Conservation (phyloP, 2,888 invertebrate genomes). For the Podotricha telesiphe region DNA sequence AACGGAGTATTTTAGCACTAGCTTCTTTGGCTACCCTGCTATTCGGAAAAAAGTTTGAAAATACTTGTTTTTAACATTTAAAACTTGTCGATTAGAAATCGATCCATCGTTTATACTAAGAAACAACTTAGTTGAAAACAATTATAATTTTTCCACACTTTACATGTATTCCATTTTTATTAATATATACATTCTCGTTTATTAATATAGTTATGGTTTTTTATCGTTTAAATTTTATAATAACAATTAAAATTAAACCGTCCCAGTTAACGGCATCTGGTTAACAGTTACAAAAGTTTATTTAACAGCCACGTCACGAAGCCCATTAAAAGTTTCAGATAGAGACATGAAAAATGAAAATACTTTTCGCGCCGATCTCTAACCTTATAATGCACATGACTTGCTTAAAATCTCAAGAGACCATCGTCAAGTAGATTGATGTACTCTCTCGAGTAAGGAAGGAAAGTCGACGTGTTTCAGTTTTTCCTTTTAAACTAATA, state of each 20-base stretch:
- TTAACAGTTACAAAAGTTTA: constrained; percentile 30
- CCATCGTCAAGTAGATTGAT: constrained; percentile 31
- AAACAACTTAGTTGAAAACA: no score
- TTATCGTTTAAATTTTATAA: constrained; percentile 1
- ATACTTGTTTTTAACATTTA: no score
- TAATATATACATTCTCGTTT: no score
- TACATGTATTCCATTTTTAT: no score
- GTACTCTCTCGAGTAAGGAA: constrained; percentile 14
- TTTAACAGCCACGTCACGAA: constrained; percentile 51
- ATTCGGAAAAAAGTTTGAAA: no score
- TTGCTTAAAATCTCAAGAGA: constrained; percentile 45
- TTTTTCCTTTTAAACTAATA: not conserved
- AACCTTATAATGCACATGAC: constrained; percentile 61
- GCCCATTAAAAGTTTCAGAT: constrained; percentile 66
- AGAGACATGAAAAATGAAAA: constrained; percentile 68
- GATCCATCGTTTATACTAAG: no score
- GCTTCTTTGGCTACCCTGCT: no score
- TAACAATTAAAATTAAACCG: constrained; percentile 13
- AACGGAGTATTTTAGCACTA: no score
- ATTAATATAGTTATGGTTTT: not conserved
- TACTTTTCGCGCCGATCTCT: constrained; percentile 51
- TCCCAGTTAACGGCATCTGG: constrained; percentile 25
- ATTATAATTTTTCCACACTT: no score
- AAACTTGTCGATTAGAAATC: no score
- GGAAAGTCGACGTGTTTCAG: constrained; percentile 17